Base-by-base conservation (phyloP, 2,888 invertebrate genomes). In the Myopa testacea region DNA sequence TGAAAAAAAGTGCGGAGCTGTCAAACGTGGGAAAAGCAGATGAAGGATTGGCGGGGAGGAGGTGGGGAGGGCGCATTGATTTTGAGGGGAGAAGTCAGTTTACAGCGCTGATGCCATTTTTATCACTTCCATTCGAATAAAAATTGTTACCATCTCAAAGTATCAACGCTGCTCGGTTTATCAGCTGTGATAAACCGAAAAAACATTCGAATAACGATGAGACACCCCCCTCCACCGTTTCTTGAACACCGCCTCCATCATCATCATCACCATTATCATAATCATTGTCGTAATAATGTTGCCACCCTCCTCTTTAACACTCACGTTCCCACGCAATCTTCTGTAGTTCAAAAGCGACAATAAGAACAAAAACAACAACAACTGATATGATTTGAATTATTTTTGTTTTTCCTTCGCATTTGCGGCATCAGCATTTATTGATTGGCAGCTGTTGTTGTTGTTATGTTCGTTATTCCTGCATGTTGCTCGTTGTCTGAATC, bases 341-440 rank as follows among this genome's bases (percentile, higher is more conserved):
- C 45, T 74, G 65, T 65, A 37, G 52, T 65, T 74, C 74, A 74
- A 52, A 63, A 74, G 60, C n/a, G 40, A 62, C 63, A 10, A 40
- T 8, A 3, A 3, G 10, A 40, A 10, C 62, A 65, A 74, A 37
- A 71, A n/a, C 71, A 58, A 58, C 55, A 55, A 1, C 58, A 45
- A 74, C 26, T 58, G 74, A 45, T 19, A 50, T 73, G 73, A 73
- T 73, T 73, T 26, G 62, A 63, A 63, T 63, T 80, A 81, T 81
- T 79, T 50, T 50, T 50, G 10, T 50, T 26, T 26, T 26, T 26
- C 50, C 80, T 81, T 81, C 26, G 26, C 81, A 83, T 83, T 81
- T 83, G 82, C 82, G 81, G 81, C 81, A 81, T 81, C 82, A 81
- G 82, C 82, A 82, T 80, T 82, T 80, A 74, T 79, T 80, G 81